Percentiles rank a stretch among this genome's conserved stretches.
Evolutionary conservation across 2,113 vertebrate species (phyloP).

Genomic region (Ahaetulla prasina): DNA sequence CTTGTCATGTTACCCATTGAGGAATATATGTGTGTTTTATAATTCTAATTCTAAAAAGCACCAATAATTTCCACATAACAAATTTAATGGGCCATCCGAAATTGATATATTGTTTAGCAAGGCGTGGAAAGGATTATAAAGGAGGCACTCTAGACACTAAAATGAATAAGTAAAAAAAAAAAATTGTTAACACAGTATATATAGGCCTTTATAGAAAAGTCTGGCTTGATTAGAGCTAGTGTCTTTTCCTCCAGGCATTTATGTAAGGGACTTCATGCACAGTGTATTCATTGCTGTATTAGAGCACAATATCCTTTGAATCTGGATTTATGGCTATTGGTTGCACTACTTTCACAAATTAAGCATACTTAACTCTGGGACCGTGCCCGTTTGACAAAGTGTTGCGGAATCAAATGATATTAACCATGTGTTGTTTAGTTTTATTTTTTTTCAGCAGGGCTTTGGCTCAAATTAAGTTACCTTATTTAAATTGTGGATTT

Average conservation of each 20-base stretch:
- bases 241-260: not conserved
- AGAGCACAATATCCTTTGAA: not conserved
- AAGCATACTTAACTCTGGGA: not conserved
- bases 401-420: not conserved
- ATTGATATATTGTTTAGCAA: constrained; percentile 14
- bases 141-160: not conserved
- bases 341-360: not conserved
- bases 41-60: constrained; percentile 7
- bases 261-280: not conserved
- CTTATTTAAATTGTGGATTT: not conserved
- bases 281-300: not conserved
- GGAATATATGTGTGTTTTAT: not conserved
- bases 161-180: not conserved
- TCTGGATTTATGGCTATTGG: not conserved
- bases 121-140: not conserved
- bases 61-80: constrained; percentile 6
- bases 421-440: not conserved
- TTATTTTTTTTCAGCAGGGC: not conserved
- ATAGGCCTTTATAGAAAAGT: not conserved
- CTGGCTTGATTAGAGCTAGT: not conserved
- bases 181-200: not conserved
- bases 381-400: not conserved
- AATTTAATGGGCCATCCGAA: not conserved
- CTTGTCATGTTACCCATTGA: not conserved
- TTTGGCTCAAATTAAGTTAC: not conserved